phyloP scores from a whole-genome alignment of 2,888 invertebrate genomes.

The Nectonema munidae region DNA sequence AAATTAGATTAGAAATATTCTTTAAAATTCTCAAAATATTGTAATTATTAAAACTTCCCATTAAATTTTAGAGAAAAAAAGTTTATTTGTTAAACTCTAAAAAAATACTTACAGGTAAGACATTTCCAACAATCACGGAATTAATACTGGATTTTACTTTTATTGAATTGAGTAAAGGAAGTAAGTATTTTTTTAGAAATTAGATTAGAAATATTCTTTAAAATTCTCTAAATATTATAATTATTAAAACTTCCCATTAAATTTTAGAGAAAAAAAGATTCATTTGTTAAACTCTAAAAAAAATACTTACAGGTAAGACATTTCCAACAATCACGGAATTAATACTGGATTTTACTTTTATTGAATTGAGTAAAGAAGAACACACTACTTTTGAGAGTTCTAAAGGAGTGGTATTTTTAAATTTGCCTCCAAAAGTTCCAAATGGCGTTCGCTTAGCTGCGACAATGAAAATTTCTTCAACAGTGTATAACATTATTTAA shows the following conservation, averaged over 20 bases:
- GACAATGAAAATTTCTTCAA: slow-evolving; percentile 29
- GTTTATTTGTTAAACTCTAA: not conserved
- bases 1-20: too few relatives aligned
- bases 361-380: slow-evolving; percentile 28
- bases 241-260: not conserved
- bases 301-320: slow-evolving; percentile 35
- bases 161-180: slow-evolving; percentile 29
- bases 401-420: slow-evolving; percentile 26
- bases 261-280: not conserved
- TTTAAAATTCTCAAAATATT: too few relatives aligned
- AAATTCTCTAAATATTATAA: too few relatives aligned
- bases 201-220: too few relatives aligned
- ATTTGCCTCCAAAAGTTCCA: slow-evolving; percentile 48
- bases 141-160: slow-evolving; percentile 55
- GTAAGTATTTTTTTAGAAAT: slow-evolving; percentile 28
- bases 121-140: slow-evolving; percentile 57
- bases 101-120: slow-evolving; percentile 32
- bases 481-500: too few relatives aligned
- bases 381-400: slow-evolving; percentile 36
- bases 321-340: slow-evolving; percentile 64
- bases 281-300: not conserved
- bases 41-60: not conserved
- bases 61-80: slow-evolving; percentile 1
- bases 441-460: slow-evolving; percentile 85
- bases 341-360: slow-evolving; percentile 47